Conservation (phyloP, 2,797 vertebrate species). For the Acestrorhynchus altus region DNA sequence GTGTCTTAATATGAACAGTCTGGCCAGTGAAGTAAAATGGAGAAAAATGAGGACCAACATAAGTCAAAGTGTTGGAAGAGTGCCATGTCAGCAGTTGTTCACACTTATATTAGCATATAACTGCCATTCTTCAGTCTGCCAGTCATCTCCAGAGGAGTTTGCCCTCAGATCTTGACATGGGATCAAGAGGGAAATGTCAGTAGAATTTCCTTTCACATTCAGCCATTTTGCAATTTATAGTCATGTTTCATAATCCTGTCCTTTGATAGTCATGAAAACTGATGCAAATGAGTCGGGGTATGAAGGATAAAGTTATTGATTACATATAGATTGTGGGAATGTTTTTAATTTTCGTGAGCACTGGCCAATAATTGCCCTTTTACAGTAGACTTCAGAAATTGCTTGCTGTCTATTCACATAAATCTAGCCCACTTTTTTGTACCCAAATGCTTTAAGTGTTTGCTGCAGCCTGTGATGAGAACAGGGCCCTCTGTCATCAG, state of each 20-base stretch:
- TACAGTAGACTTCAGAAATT: neutral
- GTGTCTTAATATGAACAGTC: constrained; percentile 19
- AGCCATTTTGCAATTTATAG: constrained; percentile 58
- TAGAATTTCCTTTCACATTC: constrained; percentile 53
- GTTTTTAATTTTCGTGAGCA: constrained; percentile 9
- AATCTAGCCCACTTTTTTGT: neutral
- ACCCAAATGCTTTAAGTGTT: constrained; percentile 22
- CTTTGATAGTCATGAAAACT: constrained; percentile 67
- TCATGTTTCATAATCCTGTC: constrained; percentile 63
- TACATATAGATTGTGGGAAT: neutral
- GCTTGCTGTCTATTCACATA: constrained; percentile 28
- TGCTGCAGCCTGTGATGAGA: constrained; percentile 58
- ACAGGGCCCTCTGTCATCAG: constrained; percentile 69
- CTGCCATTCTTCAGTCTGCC: constrained; percentile 1
- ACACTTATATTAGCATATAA: constrained; percentile 37
- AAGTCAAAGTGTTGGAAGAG: constrained; percentile 47
- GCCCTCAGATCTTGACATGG: neutral
- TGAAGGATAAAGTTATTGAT: neutral
- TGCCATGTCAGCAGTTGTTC: constrained; percentile 36
- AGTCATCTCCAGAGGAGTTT: constrained; percentile 54
- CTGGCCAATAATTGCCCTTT: neutral
- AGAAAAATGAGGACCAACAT: constrained; percentile 16
- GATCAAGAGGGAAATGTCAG: constrained; percentile 40
- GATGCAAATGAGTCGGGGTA: constrained; percentile 51
- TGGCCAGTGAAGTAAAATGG: constrained; percentile 9